Evolutionary conservation across 2,888 invertebrate genomes (phyloP), one percentile per base, ranked within the genome.

Genomic region (Tyria jacobaeae): DNA sequence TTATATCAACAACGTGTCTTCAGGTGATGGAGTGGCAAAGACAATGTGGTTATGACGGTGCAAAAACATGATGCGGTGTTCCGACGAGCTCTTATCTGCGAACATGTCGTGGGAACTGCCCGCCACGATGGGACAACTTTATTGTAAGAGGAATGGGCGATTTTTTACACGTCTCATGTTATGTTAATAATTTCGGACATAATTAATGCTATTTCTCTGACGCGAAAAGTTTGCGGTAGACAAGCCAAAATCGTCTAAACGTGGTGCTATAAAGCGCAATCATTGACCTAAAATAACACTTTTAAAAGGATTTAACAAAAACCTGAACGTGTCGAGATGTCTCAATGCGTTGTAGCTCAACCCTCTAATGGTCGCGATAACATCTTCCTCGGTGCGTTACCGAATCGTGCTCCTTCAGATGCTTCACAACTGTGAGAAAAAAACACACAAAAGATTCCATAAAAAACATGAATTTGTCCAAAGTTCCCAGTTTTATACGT

Each of bases 1-100:
- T 94, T 92, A 93, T 92, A 91, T 90, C 91, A 92, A 89, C 90
- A 85, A 88, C 89, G 90, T 90, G 91, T 85, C 82, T 72, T 75
- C 89, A 88, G 87, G 87, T 90, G 91, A 89, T 86, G 83, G 75
- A 84, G 85, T 81, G 83, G 73, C 85, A 86, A 79, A 86, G 80
- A 87, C 88, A 85, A 83, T 85, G 84, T 86, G 82, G 82, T 89
- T 89, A 87, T 89, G 89, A 90, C 84, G 81, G 85, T 88, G 92
- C 92, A 91, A 92, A 92, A 92, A 92, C 83, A 82, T 76, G 82
- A 83, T 78, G 75, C 75, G 78, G 78, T 77, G 79, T 84, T 84
- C 78, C 66, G 66, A 71, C 64, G 50, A 39, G 57, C 47, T 80
- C 80, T 89, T 90, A 91, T 91, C 89, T 86, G 83, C 62, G 79